Percentiles rank a stretch among this genome's conserved stretches.
Conservation (phyloP, 2,888 invertebrate species). For the Lobophora halterata region DNA sequence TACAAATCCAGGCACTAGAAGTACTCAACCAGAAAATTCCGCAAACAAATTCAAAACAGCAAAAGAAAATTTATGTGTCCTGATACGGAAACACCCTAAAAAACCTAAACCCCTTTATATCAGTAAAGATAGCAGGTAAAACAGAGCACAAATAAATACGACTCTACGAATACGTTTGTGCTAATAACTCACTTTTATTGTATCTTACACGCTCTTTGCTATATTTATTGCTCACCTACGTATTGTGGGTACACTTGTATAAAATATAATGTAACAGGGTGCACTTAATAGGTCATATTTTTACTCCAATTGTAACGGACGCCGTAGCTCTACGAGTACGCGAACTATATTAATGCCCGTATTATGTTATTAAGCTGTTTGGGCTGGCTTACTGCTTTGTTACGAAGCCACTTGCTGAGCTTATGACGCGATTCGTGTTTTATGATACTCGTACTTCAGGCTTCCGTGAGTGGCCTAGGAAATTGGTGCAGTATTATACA, state of each 20-base stretch:
- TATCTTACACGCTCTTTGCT: slow-evolving; percentile 75
- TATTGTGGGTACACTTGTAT: slow-evolving; percentile 65
- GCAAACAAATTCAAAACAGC: slow-evolving; percentile 34
- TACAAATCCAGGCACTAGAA: too few relatives aligned
- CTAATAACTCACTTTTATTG: slow-evolving; percentile 79
- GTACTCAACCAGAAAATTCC: slow-evolving; percentile 17
- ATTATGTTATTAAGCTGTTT: slow-evolving; percentile 35
- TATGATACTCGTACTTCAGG: slow-evolving; percentile 17
- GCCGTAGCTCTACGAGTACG: slow-evolving; percentile 30
- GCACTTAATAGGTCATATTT: slow-evolving; percentile 60
- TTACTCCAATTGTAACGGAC: slow-evolving; percentile 49
- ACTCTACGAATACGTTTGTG: slow-evolving; percentile 67
- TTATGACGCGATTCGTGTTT: slow-evolving; percentile 22
- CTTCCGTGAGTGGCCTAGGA: slow-evolving; percentile 9
- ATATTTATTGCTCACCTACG: slow-evolving; percentile 75
- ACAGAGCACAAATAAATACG: slow-evolving; percentile 54
- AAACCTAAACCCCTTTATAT: slow-evolving; percentile 50
- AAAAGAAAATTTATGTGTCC: slow-evolving; percentile 42
- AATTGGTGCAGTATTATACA: too few relatives aligned
- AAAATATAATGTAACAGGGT: slow-evolving; percentile 67
- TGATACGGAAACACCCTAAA: slow-evolving; percentile 43
- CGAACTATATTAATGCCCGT: slow-evolving; percentile 33
- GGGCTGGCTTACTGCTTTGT: slow-evolving; percentile 27
- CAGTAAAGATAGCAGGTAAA: slow-evolving; percentile 53
- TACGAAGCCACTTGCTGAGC: slow-evolving; percentile 23